Evolutionary conservation across 2,888 invertebrate species (phyloP), one percentile per base, ranked within the genome.

Genomic region (Troilus luridus): DNA sequence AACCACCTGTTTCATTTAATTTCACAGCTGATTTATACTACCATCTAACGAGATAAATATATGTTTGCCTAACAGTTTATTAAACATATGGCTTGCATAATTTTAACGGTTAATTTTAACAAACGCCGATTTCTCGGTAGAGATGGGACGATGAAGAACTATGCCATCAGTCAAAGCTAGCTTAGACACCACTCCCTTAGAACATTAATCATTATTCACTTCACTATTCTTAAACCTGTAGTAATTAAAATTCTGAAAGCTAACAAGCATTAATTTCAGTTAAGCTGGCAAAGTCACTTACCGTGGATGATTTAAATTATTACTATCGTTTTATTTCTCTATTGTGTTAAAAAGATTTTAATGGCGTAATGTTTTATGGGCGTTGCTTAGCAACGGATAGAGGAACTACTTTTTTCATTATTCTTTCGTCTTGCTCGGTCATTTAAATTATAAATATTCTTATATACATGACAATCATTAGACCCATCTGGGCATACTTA

Each of bases 111-210:
- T 41, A 77, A 77, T 77, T 77, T 41, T 41, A 85, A n/a, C 85
- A 56, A 85, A 85, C 56, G 27, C 27, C 0, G 12, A 85, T 85
- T 85, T 58, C n/a, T n/a, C 56, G 56, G 11, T 85, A 21, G 56
- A 58, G 85, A 85, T 85, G 56, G 10, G 85, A 56, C 56, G 14
- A 7, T n/a, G 81, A 54, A 3, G 54, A 21, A 81, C 21, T 21
- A 54, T 56, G 56, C 72, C 56, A 85, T 85, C 85, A 85, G 85
- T 85, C 85, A 85, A 85, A 85, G 56, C 85, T 56, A 56, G 85
- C 1, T 41, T 41, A 41, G 41, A 41, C 21, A 56, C 85, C 85
- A 85, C 21, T 85, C 85, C 56, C 56, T 85, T 11, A 21, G 11
- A 1, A 12, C 56, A 85, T 85, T 56, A n/a, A 85, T 85, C 85